These are phyloP conservation scores for Thymelicus acteon DNA, from an alignment of 2,888 invertebrate genomes.

Conservation along the genomic window DNA sequence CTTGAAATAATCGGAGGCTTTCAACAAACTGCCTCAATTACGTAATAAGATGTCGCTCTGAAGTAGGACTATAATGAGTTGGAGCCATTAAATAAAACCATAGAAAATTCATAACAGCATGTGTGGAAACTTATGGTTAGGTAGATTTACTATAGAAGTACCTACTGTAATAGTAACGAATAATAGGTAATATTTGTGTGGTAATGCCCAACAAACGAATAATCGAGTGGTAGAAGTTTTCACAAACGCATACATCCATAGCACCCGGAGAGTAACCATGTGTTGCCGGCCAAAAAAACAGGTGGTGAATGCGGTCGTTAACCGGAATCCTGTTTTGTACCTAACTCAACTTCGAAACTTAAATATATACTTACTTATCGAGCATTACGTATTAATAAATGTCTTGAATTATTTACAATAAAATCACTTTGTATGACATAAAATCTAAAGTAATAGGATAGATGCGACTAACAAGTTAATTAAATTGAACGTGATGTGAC, in stretches of 20 bases:
- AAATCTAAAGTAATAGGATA: slow-evolving; percentile 7
- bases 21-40: too few relatives aligned
- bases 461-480: background rate
- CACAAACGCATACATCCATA: background rate
- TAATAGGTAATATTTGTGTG: background rate
- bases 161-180: background rate
- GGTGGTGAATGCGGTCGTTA: too few relatives aligned
- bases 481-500: slow-evolving; percentile 6
- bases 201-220: background rate
- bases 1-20: too few relatives aligned
- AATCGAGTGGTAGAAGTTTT: background rate
- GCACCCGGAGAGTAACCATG: background rate
- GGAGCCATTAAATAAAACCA: too few relatives aligned
- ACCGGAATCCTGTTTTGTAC: too few relatives aligned
- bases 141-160: too few relatives aligned
- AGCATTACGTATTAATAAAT: background rate
- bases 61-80: too few relatives aligned
- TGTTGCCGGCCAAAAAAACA: background rate
- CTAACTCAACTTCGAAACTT: too few relatives aligned
- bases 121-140: too few relatives aligned
- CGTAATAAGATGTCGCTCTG: too few relatives aligned
- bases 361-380: too few relatives aligned
- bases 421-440: background rate
- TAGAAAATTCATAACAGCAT: too few relatives aligned
- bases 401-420: background rate